Evolutionary conservation across 2,113 vertebrate genomes (phyloP).

Genomic region (Polyodon spathula): DNA sequence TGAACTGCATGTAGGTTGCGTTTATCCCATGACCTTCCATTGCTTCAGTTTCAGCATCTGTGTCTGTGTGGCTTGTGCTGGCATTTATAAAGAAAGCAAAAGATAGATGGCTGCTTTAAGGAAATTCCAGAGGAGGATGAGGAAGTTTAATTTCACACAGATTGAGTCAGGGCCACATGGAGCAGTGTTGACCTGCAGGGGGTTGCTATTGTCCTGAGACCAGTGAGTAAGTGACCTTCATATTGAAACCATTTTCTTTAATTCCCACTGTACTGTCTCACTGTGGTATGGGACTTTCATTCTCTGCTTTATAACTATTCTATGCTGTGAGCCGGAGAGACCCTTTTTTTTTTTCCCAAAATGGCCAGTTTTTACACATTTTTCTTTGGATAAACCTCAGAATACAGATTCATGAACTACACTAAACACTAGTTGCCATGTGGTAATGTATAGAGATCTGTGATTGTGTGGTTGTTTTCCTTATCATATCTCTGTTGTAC

Average conservation of each 20-base stretch:
- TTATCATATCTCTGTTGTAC: too few species aligned
- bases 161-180: background rate
- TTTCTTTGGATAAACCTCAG: too few species aligned
- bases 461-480: too few species aligned
- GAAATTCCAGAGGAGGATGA: conserved; percentile 2
- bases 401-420: too few species aligned
- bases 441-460: too few species aligned
- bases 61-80: background rate
- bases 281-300: background rate
- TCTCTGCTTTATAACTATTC: background rate
- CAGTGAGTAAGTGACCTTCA: background rate
- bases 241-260: background rate
- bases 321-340: background rate
- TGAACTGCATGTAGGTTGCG: too few species aligned
- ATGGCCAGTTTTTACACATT: too few species aligned
- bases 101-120: background rate
- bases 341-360: too few species aligned
- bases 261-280: background rate
- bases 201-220: background rate
- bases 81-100: background rate
- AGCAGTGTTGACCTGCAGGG: background rate
- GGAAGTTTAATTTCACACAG: background rate
- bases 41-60: background rate
- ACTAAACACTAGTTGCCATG: too few species aligned
- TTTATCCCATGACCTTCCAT: conserved; percentile 1